Conservation (phyloP, 2,113 vertebrate species). For the Panthera uncia region DNA sequence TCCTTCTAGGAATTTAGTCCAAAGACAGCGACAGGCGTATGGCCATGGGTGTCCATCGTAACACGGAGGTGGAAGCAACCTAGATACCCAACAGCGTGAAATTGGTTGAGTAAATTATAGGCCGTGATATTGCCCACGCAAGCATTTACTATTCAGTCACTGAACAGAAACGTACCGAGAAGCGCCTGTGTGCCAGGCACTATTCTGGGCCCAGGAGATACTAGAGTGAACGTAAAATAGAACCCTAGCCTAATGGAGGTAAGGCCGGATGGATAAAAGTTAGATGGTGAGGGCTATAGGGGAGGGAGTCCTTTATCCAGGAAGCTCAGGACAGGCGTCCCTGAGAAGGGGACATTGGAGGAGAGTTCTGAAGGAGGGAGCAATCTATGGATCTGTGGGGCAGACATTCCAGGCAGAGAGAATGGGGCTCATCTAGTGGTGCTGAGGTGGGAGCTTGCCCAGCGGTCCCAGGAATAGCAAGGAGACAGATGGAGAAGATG, state of each 20-base stretch:
- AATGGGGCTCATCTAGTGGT: neutral
- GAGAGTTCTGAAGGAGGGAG: neutral
- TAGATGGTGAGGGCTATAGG: neutral
- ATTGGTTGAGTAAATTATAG: neutral
- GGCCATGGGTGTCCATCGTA: neutral
- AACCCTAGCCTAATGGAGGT: neutral
- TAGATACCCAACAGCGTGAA: neutral
- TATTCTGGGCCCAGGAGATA: neutral
- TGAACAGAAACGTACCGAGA: neutral
- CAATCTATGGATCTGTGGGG: neutral
- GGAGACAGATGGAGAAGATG: neutral
- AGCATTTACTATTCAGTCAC: neutral
- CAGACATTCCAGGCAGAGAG: neutral
- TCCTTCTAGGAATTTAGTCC: neutral
- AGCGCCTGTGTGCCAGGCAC: neutral
- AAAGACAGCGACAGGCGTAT: neutral
- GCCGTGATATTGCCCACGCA: neutral
- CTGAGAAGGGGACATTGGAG: neutral
- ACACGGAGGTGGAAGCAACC: neutral
- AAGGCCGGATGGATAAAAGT: neutral
- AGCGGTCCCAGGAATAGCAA: neutral
- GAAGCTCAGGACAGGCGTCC: neutral
- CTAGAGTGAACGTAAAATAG: neutral
- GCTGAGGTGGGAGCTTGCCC: neutral
- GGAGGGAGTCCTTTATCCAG: neutral